phyloP scores from a whole-genome alignment of 2,797 vertebrate species.

The Bradypodion pumilum region DNA sequence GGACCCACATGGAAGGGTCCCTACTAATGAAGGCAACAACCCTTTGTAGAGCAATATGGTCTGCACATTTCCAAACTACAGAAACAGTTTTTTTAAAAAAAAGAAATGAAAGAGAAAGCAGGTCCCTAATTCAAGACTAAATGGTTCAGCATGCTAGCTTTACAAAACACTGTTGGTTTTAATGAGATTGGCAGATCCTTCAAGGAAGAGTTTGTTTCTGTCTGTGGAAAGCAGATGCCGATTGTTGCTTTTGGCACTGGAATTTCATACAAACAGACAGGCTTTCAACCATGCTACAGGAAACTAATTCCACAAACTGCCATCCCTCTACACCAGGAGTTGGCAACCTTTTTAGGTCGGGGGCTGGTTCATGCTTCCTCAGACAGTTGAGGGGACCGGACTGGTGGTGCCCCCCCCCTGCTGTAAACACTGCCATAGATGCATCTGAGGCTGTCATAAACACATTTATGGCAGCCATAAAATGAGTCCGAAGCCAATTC shows the following conservation, averaged over 20 bases:
- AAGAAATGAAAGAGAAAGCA: not conserved
- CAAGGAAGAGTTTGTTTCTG: not conserved
- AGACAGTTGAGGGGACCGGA: too few relatives aligned
- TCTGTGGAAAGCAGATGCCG: not conserved
- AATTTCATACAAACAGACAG: not conserved
- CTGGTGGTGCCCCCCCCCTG: too few relatives aligned
- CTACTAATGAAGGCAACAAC: not conserved
- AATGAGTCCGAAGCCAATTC: too few relatives aligned
- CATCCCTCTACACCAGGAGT: too few relatives aligned
- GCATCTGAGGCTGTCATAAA: too few relatives aligned
- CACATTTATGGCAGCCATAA: too few relatives aligned
- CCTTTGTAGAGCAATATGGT: not conserved
- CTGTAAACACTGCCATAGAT: too few relatives aligned
- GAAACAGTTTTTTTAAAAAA: not conserved
- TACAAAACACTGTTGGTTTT: not conserved
- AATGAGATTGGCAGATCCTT: not conserved
- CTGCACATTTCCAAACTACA: not conserved
- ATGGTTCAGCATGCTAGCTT: not conserved
- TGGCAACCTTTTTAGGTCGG: too few relatives aligned
- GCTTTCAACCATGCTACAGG: not conserved
- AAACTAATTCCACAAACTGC: not conserved
- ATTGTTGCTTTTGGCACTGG: not conserved
- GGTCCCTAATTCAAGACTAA: not conserved
- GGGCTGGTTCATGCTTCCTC: too few relatives aligned
- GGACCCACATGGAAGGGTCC: not conserved